Conservation (phyloP, 2,113 vertebrate genomes). For the Rhineura floridana region DNA sequence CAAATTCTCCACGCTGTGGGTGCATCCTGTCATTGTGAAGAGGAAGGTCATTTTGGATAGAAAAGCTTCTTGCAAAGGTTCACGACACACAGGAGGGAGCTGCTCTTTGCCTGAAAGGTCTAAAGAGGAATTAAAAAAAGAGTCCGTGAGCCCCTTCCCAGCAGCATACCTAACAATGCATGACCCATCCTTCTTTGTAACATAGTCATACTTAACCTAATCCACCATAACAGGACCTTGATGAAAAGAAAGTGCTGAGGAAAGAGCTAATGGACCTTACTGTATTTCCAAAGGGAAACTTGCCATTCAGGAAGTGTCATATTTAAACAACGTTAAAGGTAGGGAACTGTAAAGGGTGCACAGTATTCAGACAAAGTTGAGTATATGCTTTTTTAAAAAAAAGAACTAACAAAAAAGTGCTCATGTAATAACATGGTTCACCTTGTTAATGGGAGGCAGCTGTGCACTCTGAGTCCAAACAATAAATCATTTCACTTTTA, state of each 20-base stretch:
- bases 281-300: conserved; percentile 9
- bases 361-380: background rate
- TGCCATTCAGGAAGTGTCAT: conserved; percentile 29
- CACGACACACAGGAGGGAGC: conserved; percentile 68
- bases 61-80: conserved; percentile 65
- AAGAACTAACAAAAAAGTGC: background rate
- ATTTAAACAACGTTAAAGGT: conserved; percentile 14
- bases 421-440: background rate
- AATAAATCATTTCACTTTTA: background rate
- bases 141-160: conserved; percentile 42
- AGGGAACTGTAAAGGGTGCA: conserved; percentile 19
- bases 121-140: conserved; percentile 33
- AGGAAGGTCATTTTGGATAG: conserved; percentile 62
- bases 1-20: conserved; percentile 44
- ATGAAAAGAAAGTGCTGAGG: conserved; percentile 49
- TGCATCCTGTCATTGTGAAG: conserved; percentile 65
- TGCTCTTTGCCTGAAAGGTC: conserved; percentile 52
- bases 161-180: conserved; percentile 39
- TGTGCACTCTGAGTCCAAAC: background rate
- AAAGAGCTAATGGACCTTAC: background rate
- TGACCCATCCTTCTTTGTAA: conserved; percentile 50
- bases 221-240: conserved; percentile 54
- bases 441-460: background rate
- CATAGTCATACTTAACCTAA: conserved; percentile 51
- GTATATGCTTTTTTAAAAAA: background rate